Base-by-base conservation (phyloP, 2,113 vertebrate species). In the Mobula birostris region DNA sequence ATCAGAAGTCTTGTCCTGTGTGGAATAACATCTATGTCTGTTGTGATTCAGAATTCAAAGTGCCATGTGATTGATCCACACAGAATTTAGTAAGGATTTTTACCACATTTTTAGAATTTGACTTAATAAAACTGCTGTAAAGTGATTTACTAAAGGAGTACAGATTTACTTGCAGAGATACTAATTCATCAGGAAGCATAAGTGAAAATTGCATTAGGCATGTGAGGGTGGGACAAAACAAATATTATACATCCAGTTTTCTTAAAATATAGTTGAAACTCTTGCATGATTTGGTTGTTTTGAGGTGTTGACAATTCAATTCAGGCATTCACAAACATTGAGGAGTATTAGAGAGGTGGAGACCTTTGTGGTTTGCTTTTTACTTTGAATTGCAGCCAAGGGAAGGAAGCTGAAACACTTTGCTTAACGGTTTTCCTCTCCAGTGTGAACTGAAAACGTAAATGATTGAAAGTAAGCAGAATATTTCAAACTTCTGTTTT, bases 341-440 rank as follows among this genome's bases (percentile, higher is more conserved):
- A 93, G 68, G 70, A 74, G 36, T 24, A 56, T 76, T 74, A 40
- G 91, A 74, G 91, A 74, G 91, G 91, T 56, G 40, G 91, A 93
- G 91, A 19, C 91, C 40, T 93, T 93, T 93, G 91, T 93, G 91
- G 91, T 93, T 72, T 93, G n/a, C 19, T 74, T 72, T 56, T 76
- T 74, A 48, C 91, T 74, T 48, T 93, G 91, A 93, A 76, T 93
- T 27, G 91, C 91, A 76, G 91, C 91, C 91, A 93, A 76, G 91
- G 91, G 68, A 93, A 93, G 91, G 91, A 93, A 93, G 70, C 91
- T 74, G 40, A 93, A 76, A 29, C 68, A 74, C 91, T 93, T 93
- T 48, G 70, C 68, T 93, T 72, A 74, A 93, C 91, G 70, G 91
- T 93, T 93, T 93, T 90, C 85, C 91, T 93, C 70, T n/a, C 90